Conservation (phyloP, 2,797 vertebrate species). For the Rallus crepitans region DNA sequence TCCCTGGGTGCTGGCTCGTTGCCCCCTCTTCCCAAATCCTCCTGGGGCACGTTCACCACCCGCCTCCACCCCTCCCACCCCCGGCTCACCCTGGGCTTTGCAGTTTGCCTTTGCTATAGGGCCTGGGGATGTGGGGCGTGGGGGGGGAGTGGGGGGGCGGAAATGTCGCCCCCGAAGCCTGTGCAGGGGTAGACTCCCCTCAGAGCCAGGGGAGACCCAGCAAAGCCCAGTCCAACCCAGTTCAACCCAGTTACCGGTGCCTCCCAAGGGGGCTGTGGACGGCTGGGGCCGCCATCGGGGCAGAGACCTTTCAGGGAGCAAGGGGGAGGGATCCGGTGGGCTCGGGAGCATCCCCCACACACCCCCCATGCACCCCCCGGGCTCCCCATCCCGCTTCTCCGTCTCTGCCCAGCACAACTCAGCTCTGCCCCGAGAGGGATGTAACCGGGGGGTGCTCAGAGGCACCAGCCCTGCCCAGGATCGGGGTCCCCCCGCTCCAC, state of each 20-base stretch:
- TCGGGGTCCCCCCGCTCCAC: background rate
- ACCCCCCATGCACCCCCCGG: no score
- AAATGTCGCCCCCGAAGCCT: background rate
- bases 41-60: rapidly evolving
- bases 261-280: rapidly evolving
- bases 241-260: background rate
- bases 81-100: no score
- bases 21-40: background rate
- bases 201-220: background rate
- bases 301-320: rapidly evolving
- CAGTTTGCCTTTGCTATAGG: rapidly evolving
- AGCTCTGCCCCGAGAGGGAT: background rate
- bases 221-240: background rate
- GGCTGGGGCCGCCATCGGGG: background rate
- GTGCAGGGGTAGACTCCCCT: rapidly evolving
- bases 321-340: background rate
- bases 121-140: rapidly evolving
- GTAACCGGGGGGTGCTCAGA: background rate
- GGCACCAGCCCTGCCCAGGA: background rate
- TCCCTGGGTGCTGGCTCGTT: background rate
- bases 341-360: rapidly evolving
- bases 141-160: no score
- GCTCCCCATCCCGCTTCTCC: background rate
- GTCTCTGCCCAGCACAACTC: background rate
- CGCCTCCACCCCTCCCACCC: background rate